Percentiles rank a stretch among this genome's conserved stretches.
These are phyloP conservation scores for Furcula furcula DNA, from an alignment of 2,888 invertebrate genomes.

Conservation along the genomic window DNA sequence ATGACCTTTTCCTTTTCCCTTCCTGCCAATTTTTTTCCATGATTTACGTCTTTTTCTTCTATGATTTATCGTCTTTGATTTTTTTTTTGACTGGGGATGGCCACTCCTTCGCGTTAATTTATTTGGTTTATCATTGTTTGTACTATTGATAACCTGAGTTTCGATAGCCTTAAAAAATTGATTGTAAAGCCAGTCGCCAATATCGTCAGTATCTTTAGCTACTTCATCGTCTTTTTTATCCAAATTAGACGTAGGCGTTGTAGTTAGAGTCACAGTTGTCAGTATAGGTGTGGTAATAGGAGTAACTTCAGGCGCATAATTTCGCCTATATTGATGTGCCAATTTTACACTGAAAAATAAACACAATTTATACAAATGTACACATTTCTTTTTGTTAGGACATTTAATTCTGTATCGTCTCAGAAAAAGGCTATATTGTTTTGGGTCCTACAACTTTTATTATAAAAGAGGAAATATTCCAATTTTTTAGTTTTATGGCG, in stretches of 20 bases:
- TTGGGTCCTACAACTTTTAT: too few relatives aligned
- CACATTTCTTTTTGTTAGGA: too few relatives aligned
- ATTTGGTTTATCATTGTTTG: slow-evolving; percentile 35
- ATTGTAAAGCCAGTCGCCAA: slow-evolving; percentile 72
- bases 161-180: slow-evolving; percentile 75
- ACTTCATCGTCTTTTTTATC: slow-evolving; percentile 49
- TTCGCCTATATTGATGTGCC: slow-evolving; percentile 44
- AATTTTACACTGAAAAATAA: slow-evolving; percentile 52
- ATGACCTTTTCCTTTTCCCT: slow-evolving; percentile 37
- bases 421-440: too few relatives aligned
- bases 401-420: neutral
- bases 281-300: slow-evolving; percentile 20
- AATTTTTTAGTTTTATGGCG: too few relatives aligned
- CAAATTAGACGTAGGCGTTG: slow-evolving; percentile 28
- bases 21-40: slow-evolving; percentile 27
- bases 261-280: slow-evolving; percentile 20
- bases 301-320: slow-evolving; percentile 38
- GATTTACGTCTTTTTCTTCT: slow-evolving; percentile 37
- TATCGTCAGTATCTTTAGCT: slow-evolving; percentile 57
- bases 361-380: neutral
- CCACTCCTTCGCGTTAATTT: slow-evolving; percentile 48
- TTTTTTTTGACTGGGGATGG: slow-evolving; percentile 12
- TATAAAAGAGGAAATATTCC: neutral
- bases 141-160: slow-evolving; percentile 65
- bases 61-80: too few relatives aligned